These are phyloP conservation scores for Propithecus perrieri DNA, from an alignment of 2,797 vertebrate genomes.

Conservation along the genomic window DNA sequence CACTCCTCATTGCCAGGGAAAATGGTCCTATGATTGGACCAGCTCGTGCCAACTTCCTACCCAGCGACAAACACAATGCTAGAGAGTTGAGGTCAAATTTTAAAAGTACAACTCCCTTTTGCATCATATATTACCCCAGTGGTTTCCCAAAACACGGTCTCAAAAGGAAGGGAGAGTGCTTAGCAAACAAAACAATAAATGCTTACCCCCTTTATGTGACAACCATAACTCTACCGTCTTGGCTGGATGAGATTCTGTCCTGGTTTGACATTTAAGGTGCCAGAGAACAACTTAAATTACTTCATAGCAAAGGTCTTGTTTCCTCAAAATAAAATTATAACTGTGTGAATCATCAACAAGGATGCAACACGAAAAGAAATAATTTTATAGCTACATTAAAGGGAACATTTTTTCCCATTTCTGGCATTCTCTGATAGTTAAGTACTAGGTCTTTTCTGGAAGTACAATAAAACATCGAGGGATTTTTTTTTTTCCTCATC, in stretches of 20 bases:
- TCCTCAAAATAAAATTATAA: background rate
- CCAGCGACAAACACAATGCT: background rate
- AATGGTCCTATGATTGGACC: background rate
- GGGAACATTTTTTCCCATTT: background rate
- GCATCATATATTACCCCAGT: background rate
- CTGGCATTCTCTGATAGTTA: conserved; percentile 29
- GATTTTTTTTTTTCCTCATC: background rate
- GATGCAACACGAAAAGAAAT: background rate
- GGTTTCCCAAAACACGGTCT: conserved; percentile 3
- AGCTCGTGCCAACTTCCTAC: background rate
- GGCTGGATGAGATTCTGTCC: background rate
- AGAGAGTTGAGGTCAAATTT: background rate
- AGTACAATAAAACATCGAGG: conserved; percentile 40
- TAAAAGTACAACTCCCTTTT: background rate
- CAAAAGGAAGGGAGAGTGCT: background rate
- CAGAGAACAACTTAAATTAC: background rate
- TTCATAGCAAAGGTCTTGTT: background rate
- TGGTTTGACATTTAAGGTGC: background rate
- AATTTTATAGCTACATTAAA: background rate
- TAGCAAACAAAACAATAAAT: background rate
- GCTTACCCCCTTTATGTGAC: background rate
- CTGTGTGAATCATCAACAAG: background rate
- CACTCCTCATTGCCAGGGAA: background rate
- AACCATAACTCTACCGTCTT: background rate
- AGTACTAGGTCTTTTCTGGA: background rate